These are phyloP conservation scores for Pangasius djambal DNA, from an alignment of 2,797 vertebrate genomes.

Conservation along the genomic window DNA sequence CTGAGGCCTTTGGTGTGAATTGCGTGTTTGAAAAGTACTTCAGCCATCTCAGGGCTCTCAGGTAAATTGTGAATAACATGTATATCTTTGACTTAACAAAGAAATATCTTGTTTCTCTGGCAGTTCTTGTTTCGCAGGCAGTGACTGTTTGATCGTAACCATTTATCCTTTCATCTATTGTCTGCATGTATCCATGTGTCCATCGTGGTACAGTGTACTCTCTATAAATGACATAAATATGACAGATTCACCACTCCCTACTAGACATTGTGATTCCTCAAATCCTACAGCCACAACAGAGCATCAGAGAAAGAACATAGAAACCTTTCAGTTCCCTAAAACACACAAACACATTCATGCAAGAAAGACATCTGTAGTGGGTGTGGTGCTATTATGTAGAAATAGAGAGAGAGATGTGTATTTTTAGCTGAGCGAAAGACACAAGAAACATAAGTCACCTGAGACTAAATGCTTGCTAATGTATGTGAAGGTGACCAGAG, in stretches of 20 bases:
- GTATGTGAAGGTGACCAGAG: not conserved
- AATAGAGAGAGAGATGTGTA: constrained; percentile 9
- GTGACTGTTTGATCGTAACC: constrained; percentile 12
- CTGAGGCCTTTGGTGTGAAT: not conserved
- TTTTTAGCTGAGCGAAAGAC: not conserved
- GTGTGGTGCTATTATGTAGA: constrained; percentile 29
- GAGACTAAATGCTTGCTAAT: not conserved
- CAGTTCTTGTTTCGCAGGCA: too few relatives aligned
- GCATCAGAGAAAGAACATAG: constrained; percentile 35
- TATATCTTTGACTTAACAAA: not conserved
- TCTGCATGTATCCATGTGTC: not conserved
- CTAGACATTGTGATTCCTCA: constrained; percentile 17
- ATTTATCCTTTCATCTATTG: constrained; percentile 7
- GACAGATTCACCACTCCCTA: constrained; percentile 30
- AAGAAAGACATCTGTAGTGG: constrained; percentile 32
- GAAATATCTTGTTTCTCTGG: not conserved
- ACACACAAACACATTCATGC: constrained; percentile 34
- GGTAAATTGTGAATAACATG: not conserved
- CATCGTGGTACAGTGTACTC: not conserved
- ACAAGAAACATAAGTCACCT: not conserved
- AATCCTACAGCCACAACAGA: constrained; percentile 38
- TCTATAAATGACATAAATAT: constrained; percentile 12
- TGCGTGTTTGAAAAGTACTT: not conserved
- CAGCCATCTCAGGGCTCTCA: not conserved
- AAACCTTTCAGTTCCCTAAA: constrained; percentile 24